Base-by-base conservation (phyloP, 2,797 vertebrate genomes). In the Dicrostonyx torquatus region DNA sequence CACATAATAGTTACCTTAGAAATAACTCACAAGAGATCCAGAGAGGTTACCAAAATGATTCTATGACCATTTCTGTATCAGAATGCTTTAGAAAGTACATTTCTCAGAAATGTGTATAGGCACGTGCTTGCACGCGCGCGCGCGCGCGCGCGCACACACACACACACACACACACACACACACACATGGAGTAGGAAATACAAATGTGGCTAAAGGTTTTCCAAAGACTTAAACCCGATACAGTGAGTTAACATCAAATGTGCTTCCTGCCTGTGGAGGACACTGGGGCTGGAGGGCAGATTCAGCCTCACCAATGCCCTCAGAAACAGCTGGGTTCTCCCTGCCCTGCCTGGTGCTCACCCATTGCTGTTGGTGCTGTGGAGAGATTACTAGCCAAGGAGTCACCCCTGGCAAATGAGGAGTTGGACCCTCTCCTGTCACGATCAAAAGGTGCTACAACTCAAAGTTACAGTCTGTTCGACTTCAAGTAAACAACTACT, bases 301-400 rank as follows among this genome's bases (percentile, higher is more conserved):
- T 14, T 75, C 70, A 75, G 82, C 68, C 91, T 97, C 76, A 96
- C 68, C 89, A 79, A 43, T 75, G 43, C 55, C 79, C 82, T 90
- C 83, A 95, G 92, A 96, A 64, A 88, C 87, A 97, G 90, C 75
- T 93, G 72, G 80, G 75, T 87, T 70, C 94, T 87, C 87, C 87
- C 5, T 7, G 0, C 40, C 20, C 58, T 11, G 45, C 29, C 26
- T 37, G 40, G 87, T 73, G 45, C 93, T 90, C 96, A 15, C 10
- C 14, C 24, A 24, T 29, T 20, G 24, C 70, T 55, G 9, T 40
- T 50, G 91, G 40, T 20, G 58, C 92, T 84, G 45, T 75, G 76
- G 60, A 91, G 31, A 95, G 55, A 73, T 58, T 85, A 40, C 17
- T 2, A 18, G 62, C 82, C 91, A 93, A 96, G 90, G 43, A 83